Evolutionary conservation across 2,888 invertebrate species (phyloP).

Genomic region (Brassicogethes aeneus): DNA sequence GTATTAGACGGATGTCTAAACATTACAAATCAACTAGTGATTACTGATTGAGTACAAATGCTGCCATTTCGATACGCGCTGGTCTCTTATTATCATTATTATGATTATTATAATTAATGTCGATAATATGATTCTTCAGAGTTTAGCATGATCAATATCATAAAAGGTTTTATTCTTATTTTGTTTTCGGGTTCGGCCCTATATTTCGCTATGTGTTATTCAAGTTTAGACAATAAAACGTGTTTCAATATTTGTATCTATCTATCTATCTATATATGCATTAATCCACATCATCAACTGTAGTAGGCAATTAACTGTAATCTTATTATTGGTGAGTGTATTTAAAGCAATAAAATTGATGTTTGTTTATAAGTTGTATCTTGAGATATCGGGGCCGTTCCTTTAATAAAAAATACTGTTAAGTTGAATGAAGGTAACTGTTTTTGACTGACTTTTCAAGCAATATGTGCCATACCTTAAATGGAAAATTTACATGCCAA

Average conservation of each 20-base stretch:
- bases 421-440: not conserved
- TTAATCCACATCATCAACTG: not conserved
- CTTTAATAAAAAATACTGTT: slow-evolving; percentile 1
- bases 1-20: slow-evolving; percentile 9
- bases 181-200: slow-evolving; percentile 10
- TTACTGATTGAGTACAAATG: slow-evolving; percentile 41
- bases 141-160: slow-evolving; percentile 39
- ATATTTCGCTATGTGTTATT: slow-evolving; percentile 2
- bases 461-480: slow-evolving; percentile 16
- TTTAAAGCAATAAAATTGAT: not conserved
- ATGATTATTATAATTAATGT: slow-evolving; percentile 34
- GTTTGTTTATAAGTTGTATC: not conserved
- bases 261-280: not conserved
- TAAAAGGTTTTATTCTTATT: slow-evolving; percentile 26
- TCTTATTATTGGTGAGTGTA: slow-evolving; percentile 1
- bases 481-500: slow-evolving; percentile 14
- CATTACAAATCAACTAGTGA: slow-evolving; percentile 36
- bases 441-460: slow-evolving; percentile 10
- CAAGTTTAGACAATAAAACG: slow-evolving; percentile 2
- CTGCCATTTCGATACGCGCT: slow-evolving; percentile 30
- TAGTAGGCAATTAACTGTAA: not conserved
- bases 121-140: slow-evolving; percentile 32
- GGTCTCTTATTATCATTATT: slow-evolving; percentile 33
- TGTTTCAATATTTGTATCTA: slow-evolving; percentile 1
- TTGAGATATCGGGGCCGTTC: slow-evolving; percentile 1